Evolutionary conservation across 2,888 invertebrate species (phyloP).

Genomic region (Camponotus fellah): DNA sequence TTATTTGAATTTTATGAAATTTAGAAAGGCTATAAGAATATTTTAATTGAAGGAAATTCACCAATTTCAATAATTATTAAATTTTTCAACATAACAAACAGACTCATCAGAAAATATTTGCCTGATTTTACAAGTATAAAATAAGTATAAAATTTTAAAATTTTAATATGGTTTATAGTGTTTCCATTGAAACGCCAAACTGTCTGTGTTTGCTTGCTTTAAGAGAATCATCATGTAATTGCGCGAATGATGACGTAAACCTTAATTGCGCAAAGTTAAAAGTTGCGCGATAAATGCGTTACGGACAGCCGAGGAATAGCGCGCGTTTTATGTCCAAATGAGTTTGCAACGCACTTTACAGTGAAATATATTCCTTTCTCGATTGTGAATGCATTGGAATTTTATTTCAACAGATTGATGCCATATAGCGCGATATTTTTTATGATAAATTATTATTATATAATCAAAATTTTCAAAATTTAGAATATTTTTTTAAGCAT

Average conservation of each 20-base stretch:
- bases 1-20: constrained; percentile 1
- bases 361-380: constrained; percentile 32
- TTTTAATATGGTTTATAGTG: neutral
- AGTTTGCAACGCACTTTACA: constrained; percentile 28
- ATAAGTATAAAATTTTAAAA: neutral
- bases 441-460: neutral
- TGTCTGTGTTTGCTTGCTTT: constrained; percentile 17
- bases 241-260: constrained; percentile 54
- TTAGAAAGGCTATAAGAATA: neutral
- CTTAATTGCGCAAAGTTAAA: constrained; percentile 66
- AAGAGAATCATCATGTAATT: constrained; percentile 26
- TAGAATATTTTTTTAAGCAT: neutral
- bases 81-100: neutral
- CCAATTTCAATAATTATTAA: neutral
- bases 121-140: neutral
- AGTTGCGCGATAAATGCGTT: constrained; percentile 48
- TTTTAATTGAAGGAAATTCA: neutral
- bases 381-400: constrained; percentile 42
- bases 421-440: neutral
- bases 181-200: constrained; percentile 36
- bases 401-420: neutral
- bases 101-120: constrained; percentile 1
- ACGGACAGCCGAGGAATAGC: constrained; percentile 29
- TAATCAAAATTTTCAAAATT: neutral
- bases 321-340: constrained; percentile 47